phyloP scores from a whole-genome alignment of 2,888 invertebrate species.

The Plemyria rubiginata region DNA sequence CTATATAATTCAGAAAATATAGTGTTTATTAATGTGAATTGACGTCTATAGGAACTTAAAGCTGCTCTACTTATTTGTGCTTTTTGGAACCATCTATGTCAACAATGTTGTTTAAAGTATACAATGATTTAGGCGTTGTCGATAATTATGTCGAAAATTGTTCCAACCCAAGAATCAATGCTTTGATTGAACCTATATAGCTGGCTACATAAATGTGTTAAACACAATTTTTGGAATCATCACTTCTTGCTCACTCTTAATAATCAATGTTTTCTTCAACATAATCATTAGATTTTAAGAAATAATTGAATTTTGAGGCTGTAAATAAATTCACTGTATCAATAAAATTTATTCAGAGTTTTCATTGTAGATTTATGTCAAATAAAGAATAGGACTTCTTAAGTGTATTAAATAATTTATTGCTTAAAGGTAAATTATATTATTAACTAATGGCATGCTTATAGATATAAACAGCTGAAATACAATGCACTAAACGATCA shows the following conservation, averaged over 20 bases:
- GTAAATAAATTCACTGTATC: conserved; percentile 69
- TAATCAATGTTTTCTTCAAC: conserved; percentile 36
- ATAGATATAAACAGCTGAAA: not conserved
- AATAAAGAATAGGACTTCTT: conserved; percentile 6
- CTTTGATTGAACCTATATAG: conserved; percentile 27
- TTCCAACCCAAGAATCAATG: not conserved
- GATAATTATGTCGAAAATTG: not conserved
- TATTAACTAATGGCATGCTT: conserved; percentile 34
- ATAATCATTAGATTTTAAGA: conserved; percentile 39
- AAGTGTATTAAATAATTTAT: conserved; percentile 34
- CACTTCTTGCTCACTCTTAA: conserved; percentile 34
- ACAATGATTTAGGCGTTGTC: not conserved
- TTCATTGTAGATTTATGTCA: conserved; percentile 27
- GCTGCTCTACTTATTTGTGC: conserved; percentile 19
- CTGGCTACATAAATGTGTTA: conserved; percentile 31
- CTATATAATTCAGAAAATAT: conserved; percentile 70
- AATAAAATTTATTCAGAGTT: conserved; percentile 33
- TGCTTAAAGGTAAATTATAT: conserved; percentile 20
- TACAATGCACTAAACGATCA: conserved; percentile 5
- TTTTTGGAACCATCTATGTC: not conserved
- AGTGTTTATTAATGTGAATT: conserved; percentile 43
- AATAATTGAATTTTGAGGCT: conserved; percentile 48
- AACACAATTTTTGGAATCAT: conserved; percentile 35
- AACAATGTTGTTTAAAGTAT: not conserved
- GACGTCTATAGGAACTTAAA: conserved; percentile 10